A percentile compares a stretch with the other conserved stretches of the same genome.
These are phyloP conservation scores for Elmis aenea DNA, from an alignment of 2,888 invertebrate genomes.

Conservation along the genomic window DNA sequence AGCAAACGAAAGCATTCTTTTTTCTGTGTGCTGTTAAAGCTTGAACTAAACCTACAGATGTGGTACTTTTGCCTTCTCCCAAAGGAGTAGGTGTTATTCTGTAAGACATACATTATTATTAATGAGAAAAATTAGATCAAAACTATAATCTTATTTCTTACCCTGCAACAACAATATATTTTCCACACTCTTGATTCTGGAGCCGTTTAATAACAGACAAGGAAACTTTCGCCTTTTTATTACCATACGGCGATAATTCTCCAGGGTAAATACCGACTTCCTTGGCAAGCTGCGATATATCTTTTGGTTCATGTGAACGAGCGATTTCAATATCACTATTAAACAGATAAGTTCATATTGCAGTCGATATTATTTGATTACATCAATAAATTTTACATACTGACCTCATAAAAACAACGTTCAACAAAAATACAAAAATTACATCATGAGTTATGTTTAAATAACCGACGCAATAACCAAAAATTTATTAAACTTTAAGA, in stretches of 20 bases:
- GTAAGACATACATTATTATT: conserved; percentile 22
- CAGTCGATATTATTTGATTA: no score
- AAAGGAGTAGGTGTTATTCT: conserved; percentile 97
- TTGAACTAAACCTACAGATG: conserved; percentile 87
- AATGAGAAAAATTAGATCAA: neutral
- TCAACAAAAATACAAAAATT: no score
- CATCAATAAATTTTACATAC: no score
- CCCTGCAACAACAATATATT: conserved; percentile 95
- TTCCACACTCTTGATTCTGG: conserved; percentile 65
- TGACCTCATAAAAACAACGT: no score
- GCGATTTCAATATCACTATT: conserved; percentile 86
- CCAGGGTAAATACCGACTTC: conserved; percentile 78
- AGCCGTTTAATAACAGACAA: conserved; percentile 75
- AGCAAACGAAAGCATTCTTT: conserved; percentile 86
- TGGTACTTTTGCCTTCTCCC: conserved; percentile 99
- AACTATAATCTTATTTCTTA: conserved; percentile 44
- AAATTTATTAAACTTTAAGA: no score
- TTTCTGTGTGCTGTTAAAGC: conserved; percentile 81
- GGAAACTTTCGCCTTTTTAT: conserved; percentile 90
- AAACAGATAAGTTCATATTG: conserved; percentile 8
- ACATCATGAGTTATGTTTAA: no score
- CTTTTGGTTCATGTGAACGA: conserved; percentile 80
- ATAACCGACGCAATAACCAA: no score
- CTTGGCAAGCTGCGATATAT: conserved; percentile 67
- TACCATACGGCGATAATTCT: conserved; percentile 88